Evolutionary conservation across 2,797 vertebrate species (phyloP), one percentile per base, ranked within the genome.

Genomic region (Gallirallus australis): DNA sequence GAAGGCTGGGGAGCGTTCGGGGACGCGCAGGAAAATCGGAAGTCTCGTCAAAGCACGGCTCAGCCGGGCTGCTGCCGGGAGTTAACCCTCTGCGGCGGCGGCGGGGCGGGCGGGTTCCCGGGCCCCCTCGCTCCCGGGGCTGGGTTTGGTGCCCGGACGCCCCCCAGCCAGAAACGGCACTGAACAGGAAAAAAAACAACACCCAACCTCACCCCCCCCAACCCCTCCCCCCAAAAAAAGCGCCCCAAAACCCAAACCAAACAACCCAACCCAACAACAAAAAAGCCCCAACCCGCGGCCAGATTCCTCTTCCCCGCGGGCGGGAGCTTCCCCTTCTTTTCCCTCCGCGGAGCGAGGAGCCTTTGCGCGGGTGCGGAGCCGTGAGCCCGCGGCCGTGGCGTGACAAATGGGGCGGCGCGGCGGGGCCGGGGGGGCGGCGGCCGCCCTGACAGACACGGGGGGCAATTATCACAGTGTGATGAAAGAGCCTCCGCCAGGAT

Each of bases 391-490:
- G 50, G 73, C 81, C 68, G 60, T 60, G 65, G 16, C 4, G 86
- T 99, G 99, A 99, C 99, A 99, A 99, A 99, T 99, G 98, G 98
- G 98, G 96, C 94, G 52, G 96, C 56, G 95, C 93, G 35, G 94
- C 97, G 98, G 98, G 98, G 98, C 97, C 71, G 97, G 98, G 98
- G 99, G 98, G 98, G 97, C 96, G 98, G 98, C 98, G 89, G 99
- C 99, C 99, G 98, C 98, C 94, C 98, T 99, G 99, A 99, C 99
- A 99, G 99, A 99, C 99, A 99, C 98, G 98, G 98, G 98, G 99
- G 99, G 99, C 99, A 99, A 99, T 99, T 99, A 99, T 99, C 99
- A 99, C 99, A 98, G 98, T 97, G 99, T 99, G 99, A 99, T 99
- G 99, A 99, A 99, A 98, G 99, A 99, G 99, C 98, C 97, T 96